These are phyloP conservation scores for Leptestheria dahalacensis DNA, from an alignment of 1,140 invertebrate genomes.

Conservation along the genomic window DNA sequence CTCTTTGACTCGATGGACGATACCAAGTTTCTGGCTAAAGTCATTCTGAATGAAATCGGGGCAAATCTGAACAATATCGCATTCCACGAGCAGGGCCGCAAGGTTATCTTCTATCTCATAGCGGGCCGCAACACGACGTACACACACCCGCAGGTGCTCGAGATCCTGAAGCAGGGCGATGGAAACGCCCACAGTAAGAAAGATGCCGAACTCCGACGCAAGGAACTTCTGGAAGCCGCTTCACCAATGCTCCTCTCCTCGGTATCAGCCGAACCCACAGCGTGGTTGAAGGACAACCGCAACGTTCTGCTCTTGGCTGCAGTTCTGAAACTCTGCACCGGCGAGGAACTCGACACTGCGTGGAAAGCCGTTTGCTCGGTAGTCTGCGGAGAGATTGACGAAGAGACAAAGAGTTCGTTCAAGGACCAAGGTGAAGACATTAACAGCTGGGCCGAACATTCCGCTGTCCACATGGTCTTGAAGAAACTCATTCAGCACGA, in stretches of 20 bases:
- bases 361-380: slow-evolving; percentile 1
- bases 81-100: slow-evolving; percentile 48
- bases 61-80: slow-evolving; percentile 53
- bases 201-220: slow-evolving; percentile 45
- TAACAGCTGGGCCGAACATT: slow-evolving; percentile 51
- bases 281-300: slow-evolving; percentile 51
- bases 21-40: slow-evolving; percentile 74
- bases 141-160: slow-evolving; percentile 55
- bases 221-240: slow-evolving; percentile 54
- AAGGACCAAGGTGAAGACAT: slow-evolving; percentile 28
- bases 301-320: slow-evolving; percentile 51
- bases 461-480: slow-evolving; percentile 58
- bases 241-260: slow-evolving; percentile 43
- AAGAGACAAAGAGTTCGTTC: slow-evolving; percentile 32
- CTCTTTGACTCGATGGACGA: slow-evolving; percentile 86
- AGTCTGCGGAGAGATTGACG: slow-evolving; percentile 16
- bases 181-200: slow-evolving; percentile 53
- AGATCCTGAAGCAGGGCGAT: slow-evolving; percentile 54
- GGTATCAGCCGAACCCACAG: slow-evolving; percentile 40
- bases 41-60: slow-evolving; percentile 53
- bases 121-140: slow-evolving; percentile 53
- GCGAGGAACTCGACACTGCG: slow-evolving; percentile 19
- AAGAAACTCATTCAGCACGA: slow-evolving; percentile 63
- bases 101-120: slow-evolving; percentile 62
- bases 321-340: slow-evolving; percentile 44